These are phyloP conservation scores for Cricetomys ansorgei DNA, from an alignment of 2,113 vertebrate genomes.

Conservation along the genomic window DNA sequence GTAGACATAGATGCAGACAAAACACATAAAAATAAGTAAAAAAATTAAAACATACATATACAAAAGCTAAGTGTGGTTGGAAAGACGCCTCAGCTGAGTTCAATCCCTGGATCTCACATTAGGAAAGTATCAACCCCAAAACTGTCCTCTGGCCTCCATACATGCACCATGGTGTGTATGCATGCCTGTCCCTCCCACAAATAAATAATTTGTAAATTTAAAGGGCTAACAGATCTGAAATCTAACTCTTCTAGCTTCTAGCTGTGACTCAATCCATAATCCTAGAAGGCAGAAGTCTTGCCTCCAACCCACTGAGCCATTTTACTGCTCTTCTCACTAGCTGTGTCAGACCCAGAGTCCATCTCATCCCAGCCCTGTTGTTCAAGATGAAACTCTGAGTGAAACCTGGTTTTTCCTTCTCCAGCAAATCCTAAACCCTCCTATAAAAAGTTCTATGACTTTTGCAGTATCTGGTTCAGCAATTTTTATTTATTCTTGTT, in stretches of 20 bases:
- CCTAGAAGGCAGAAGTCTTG: neutral
- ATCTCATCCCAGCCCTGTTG: neutral
- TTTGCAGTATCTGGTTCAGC: neutral
- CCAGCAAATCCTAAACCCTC: neutral
- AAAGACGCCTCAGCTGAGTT: neutral
- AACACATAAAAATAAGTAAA: neutral
- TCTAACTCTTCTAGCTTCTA: neutral
- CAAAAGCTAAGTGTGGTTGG: neutral
- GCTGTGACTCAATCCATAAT: neutral
- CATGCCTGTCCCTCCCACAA: neutral
- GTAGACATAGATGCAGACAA: neutral
- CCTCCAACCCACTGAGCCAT: neutral
- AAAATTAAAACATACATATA: neutral
- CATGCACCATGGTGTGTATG: neutral
- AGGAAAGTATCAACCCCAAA: neutral
- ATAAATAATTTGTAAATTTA: neutral
- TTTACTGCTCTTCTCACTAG: neutral
- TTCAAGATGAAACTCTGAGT: too few species aligned
- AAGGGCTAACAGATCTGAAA: neutral
- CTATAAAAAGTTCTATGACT: neutral
- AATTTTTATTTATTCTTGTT: constrained; percentile 23
- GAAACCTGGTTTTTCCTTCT: neutral
- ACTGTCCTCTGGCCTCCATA: neutral
- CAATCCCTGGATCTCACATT: neutral
- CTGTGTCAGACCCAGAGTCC: neutral